phyloP scores from a whole-genome alignment of 2,888 invertebrate genomes.

The Latrodectus hesperus region DNA sequence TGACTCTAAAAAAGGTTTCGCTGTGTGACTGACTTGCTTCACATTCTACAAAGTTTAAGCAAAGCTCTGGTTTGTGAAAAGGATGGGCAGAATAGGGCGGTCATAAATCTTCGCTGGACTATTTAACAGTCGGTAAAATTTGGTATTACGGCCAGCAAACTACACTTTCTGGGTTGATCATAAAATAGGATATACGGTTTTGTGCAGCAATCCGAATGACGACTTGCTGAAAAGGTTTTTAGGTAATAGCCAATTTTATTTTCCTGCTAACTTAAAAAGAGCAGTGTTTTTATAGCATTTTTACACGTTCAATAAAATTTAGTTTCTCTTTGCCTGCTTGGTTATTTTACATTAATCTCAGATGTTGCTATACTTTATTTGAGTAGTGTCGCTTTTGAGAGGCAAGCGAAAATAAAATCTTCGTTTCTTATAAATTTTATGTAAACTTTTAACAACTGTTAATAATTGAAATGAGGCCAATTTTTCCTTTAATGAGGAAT shows the following conservation, averaged over 20 bases:
- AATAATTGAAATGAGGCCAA: too few relatives aligned
- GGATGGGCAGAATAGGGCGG: not conserved
- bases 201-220: not conserved
- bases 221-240: not conserved
- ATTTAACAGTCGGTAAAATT: conserved; percentile 41
- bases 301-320: not conserved
- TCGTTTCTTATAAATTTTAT: too few relatives aligned
- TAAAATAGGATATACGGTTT: not conserved
- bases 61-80: not conserved
- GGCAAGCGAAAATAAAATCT: too few relatives aligned
- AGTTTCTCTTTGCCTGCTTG: not conserved
- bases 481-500: too few relatives aligned
- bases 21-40: not conserved
- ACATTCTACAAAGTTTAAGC: not conserved
- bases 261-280: not conserved
- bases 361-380: too few relatives aligned
- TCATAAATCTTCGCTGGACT: conserved; percentile 4
- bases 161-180: conserved; percentile 7
- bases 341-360: too few relatives aligned
- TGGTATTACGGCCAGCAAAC: conserved; percentile 37
- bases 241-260: not conserved
- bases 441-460: too few relatives aligned
- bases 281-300: not conserved
- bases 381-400: too few relatives aligned
- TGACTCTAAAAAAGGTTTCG: not conserved